Percentiles rank a stretch among this genome's conserved stretches.
Evolutionary conservation across 1,140 invertebrate species (phyloP).

Genomic region (Drosophila prosaltans): DNA sequence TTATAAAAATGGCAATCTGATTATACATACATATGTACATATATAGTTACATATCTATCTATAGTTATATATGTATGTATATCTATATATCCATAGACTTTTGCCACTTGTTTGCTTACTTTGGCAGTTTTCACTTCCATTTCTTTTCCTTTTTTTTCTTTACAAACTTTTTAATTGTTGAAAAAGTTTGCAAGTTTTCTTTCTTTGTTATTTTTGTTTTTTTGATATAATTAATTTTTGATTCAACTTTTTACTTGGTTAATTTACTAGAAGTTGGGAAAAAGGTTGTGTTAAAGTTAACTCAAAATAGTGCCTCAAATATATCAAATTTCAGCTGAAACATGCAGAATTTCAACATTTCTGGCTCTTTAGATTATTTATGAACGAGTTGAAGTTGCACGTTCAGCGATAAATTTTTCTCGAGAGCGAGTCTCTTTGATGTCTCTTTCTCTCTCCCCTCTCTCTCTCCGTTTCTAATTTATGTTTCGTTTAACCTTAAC

Average conservation of each 20-base stretch:
- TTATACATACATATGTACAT: no score
- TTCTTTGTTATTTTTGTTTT: slow-evolving; percentile 7
- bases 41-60: neutral
- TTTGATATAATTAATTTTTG: slow-evolving; percentile 69
- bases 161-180: slow-evolving; percentile 47
- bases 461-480: slow-evolving; percentile 55
- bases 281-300: slow-evolving; percentile 1
- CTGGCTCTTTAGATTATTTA: slow-evolving; percentile 60
- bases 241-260: slow-evolving; percentile 23
- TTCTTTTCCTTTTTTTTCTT: slow-evolving; percentile 30
- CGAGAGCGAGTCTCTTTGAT: slow-evolving; percentile 14
- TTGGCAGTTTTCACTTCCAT: neutral
- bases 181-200: slow-evolving; percentile 35
- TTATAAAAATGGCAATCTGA: no score
- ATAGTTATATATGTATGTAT: neutral
- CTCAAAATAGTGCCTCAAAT: slow-evolving; percentile 39
- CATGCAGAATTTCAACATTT: slow-evolving; percentile 60
- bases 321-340: slow-evolving; percentile 48
- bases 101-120: slow-evolving; percentile 5
- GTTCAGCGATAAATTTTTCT: slow-evolving; percentile 66
- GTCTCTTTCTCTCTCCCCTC: neutral
- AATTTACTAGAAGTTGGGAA: neutral
- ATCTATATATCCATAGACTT: neutral
- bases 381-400: slow-evolving; percentile 53
- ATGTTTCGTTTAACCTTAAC: slow-evolving; percentile 76